phyloP scores from a whole-genome alignment of 2,797 vertebrate genomes.

The Buceros bicornis region DNA sequence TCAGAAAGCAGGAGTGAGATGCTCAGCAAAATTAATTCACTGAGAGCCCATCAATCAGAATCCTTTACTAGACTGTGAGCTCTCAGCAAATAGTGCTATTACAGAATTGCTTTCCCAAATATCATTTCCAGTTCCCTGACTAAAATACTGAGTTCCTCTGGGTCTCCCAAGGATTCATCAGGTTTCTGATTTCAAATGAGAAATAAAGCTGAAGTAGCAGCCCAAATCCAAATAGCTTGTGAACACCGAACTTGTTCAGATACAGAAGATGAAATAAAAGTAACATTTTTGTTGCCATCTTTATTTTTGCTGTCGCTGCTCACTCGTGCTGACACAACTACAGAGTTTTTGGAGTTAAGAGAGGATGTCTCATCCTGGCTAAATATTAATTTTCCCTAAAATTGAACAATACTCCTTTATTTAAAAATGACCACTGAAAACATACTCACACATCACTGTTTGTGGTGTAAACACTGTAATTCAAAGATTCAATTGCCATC shows the following conservation, averaged over 20 bases:
- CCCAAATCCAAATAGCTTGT: not conserved
- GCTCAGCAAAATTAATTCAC: not conserved
- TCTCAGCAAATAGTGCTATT: not conserved
- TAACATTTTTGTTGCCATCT: not conserved
- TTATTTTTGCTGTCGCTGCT: not conserved
- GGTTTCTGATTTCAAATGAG: not conserved
- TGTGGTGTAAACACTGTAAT: slow-evolving; percentile 91
- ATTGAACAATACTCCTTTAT: not conserved
- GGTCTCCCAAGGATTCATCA: not conserved
- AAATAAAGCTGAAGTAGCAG: not conserved
- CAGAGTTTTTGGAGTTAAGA: not conserved
- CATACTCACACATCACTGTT: slow-evolving; percentile 90
- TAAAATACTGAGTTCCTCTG: not conserved
- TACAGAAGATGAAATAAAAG: not conserved
- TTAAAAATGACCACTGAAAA: not conserved
- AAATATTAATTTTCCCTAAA: not conserved
- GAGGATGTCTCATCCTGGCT: not conserved
- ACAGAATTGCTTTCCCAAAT: not conserved
- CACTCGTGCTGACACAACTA: not conserved
- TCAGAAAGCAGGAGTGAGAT: not conserved
- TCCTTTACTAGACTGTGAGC: not conserved
- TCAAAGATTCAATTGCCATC: slow-evolving; percentile 92
- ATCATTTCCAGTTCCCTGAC: not conserved
- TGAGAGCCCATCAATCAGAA: not conserved
- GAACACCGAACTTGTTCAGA: not conserved